phyloP scores from a whole-genome alignment of 30 jellyfish, hydroid and myxozoan species.

The Aurelia aurita complex sp. Pacific region DNA sequence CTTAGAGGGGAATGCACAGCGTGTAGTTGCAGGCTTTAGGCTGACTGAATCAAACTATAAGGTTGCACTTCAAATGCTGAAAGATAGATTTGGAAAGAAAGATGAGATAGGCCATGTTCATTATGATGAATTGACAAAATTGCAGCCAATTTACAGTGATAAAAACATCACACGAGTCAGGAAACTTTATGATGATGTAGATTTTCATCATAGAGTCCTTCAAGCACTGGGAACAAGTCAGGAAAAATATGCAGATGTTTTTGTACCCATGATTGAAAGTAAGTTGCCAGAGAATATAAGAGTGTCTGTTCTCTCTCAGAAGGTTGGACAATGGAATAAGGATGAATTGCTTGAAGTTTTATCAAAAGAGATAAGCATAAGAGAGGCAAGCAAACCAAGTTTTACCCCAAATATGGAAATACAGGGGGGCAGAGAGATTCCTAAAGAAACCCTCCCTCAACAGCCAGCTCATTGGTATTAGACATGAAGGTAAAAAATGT shows the following conservation, averaged over 20 bases:
- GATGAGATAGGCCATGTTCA: slow-evolving; percentile 11
- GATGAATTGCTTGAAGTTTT: not conserved
- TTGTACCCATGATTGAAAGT: slow-evolving; percentile 14
- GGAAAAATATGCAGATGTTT: slow-evolving; percentile 10
- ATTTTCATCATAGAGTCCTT: not conserved
- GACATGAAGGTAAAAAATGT: not conserved
- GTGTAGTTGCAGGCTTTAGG: not conserved
- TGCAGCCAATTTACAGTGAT: not conserved
- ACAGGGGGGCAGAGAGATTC: not conserved
- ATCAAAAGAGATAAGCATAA: not conserved
- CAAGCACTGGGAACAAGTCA: not conserved
- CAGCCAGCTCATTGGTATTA: slow-evolving; percentile 7
- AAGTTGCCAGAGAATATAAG: slow-evolving; percentile 11
- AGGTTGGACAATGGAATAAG: not conserved
- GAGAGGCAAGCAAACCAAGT: not conserved
- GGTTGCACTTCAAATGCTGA: not conserved
- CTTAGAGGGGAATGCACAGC: not conserved
- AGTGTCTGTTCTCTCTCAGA: not conserved
- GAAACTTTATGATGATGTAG: not conserved
- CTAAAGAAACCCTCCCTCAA: not conserved
- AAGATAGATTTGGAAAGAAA: not conserved
- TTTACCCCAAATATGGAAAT: no score
- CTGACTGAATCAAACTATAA: not conserved
- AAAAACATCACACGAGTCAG: not conserved
- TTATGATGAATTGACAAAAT: not conserved